Conservation (phyloP, 2,888 invertebrate genomes). For the Acrobasis repandana region DNA sequence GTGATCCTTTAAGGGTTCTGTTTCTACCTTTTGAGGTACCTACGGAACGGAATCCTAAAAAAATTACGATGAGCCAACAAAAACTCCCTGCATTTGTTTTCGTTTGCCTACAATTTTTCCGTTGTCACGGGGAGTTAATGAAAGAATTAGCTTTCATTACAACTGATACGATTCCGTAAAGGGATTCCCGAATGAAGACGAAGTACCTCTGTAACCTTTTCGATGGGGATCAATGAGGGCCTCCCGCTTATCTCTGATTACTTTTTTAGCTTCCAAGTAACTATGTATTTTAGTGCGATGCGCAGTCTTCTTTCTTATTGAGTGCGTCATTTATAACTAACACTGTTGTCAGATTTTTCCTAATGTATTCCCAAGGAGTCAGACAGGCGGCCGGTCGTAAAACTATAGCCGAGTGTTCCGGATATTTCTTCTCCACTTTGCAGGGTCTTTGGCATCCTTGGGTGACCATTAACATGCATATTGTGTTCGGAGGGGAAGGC, state of each 20-base stretch:
- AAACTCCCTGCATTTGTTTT: conserved; percentile 55
- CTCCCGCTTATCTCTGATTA: conserved; percentile 70
- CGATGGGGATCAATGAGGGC: conserved; percentile 68
- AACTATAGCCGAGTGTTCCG: too few relatives aligned
- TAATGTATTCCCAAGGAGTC: too few relatives aligned
- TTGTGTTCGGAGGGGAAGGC: too few relatives aligned
- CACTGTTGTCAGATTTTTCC: too few relatives aligned
- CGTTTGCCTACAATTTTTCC: conserved; percentile 71
- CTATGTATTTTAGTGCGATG: not conserved
- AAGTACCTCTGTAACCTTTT: conserved; percentile 74
- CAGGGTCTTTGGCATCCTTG: too few relatives aligned
- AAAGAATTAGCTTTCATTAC: conserved; percentile 83
- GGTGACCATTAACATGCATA: too few relatives aligned
- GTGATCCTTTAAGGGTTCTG: too few relatives aligned
- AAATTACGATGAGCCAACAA: not conserved
- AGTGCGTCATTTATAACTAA: not conserved
- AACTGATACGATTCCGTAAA: conserved; percentile 80
- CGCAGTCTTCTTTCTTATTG: not conserved
- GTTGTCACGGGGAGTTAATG: conserved; percentile 80
- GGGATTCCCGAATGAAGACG: conserved; percentile 79
- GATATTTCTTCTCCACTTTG: too few relatives aligned
- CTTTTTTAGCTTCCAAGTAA: conserved; percentile 47
- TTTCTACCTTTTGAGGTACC: too few relatives aligned
- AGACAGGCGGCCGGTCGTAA: too few relatives aligned
- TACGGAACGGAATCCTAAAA: too few relatives aligned